Evolutionary conservation across 2,888 invertebrate genomes (phyloP), one percentile per base, ranked within the genome.

Genomic region (Pseudococcus jackbeardsleyi): DNA sequence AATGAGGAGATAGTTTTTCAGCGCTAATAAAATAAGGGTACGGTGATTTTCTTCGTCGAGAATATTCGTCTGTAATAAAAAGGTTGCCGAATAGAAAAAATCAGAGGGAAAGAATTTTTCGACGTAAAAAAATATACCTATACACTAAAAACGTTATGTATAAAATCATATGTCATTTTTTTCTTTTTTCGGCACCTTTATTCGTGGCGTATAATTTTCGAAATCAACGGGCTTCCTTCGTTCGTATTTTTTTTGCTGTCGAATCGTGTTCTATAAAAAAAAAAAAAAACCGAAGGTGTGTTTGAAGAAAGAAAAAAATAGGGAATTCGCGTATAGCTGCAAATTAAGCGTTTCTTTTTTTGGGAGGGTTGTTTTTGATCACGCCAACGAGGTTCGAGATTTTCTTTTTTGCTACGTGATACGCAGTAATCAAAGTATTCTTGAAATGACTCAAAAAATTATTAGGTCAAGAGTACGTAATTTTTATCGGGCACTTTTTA

Each of bases 121-220:
- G 6, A 9, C 19, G 64, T 64, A 22, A 19, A 64, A 64, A 64
- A 64, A 64, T 19, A 64, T 64, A n/a, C n/a, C n/a, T n/a, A 64
- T 64, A 64, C 22, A 64, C 64, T 72, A 72, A 33, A 72, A 72
- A 72, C 72, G 33, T 17, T 17, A 17, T 72, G 19, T 72, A 33
- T 72, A 72, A 72, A 72, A 72, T 72, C 72, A 72, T 72, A 72
- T 33, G 72, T 72, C 72, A 33, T 72, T 26, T 72, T 64, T 72
- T 72, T 68, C 12, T 33, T 17, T 33, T 6, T 33, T 17, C 72
- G 12, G 15, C 72, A 33, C 72, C 72, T 26, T 33, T 72, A 33
- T 72, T 33, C 72, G 33, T 8, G 33, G 33, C 33, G 33, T 72
- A 33, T 72, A 72, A 72, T 72, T 72, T 72, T 72, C 72, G 72